Evolutionary conservation across 2,888 invertebrate genomes (phyloP).

Genomic region (Carcina quercana): DNA sequence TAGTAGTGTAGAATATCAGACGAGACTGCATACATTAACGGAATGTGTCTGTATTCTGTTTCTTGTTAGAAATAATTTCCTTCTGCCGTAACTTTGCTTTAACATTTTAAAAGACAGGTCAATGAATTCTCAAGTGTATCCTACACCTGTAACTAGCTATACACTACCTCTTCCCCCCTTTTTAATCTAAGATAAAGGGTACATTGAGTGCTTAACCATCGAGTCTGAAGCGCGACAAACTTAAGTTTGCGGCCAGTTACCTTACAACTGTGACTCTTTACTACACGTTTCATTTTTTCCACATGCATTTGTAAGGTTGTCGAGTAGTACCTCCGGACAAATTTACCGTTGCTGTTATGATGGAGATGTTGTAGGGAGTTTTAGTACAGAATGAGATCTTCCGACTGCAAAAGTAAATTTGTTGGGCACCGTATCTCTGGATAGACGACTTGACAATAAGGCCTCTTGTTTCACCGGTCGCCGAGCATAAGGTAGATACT

Average conservation of each 20-base stretch:
- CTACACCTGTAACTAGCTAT: slow-evolving; percentile 30
- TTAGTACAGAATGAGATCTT: background rate
- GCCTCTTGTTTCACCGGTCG: slow-evolving; percentile 66
- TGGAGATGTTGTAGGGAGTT: slow-evolving; percentile 3
- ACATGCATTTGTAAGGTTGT: slow-evolving; percentile 19
- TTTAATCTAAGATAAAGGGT: slow-evolving; percentile 72
- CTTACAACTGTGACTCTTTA: too few relatives aligned
- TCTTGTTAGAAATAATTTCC: too few relatives aligned
- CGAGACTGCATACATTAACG: too few relatives aligned
- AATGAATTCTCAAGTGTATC: slow-evolving; percentile 6
- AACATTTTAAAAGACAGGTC: slow-evolving; percentile 7
- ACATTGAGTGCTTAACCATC: slow-evolving; percentile 67
- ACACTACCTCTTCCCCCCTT: slow-evolving; percentile 38
- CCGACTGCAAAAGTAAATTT: slow-evolving; percentile 19
- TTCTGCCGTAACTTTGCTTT: too few relatives aligned
- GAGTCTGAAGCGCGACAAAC: slow-evolving; percentile 33
- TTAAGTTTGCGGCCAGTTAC: slow-evolving; percentile 16
- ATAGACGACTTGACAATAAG: slow-evolving; percentile 60
- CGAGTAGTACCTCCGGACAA: slow-evolving; percentile 25
- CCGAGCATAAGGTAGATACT: slow-evolving; percentile 32
- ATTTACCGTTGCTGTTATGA: slow-evolving; percentile 13
- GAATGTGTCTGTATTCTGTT: too few relatives aligned
- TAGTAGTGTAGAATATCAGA: too few relatives aligned
- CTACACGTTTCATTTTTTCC: too few relatives aligned
- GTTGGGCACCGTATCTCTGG: slow-evolving; percentile 48